These are phyloP conservation scores for Drosophila differens DNA, from an alignment of 2,888 invertebrate genomes.

Conservation along the genomic window DNA sequence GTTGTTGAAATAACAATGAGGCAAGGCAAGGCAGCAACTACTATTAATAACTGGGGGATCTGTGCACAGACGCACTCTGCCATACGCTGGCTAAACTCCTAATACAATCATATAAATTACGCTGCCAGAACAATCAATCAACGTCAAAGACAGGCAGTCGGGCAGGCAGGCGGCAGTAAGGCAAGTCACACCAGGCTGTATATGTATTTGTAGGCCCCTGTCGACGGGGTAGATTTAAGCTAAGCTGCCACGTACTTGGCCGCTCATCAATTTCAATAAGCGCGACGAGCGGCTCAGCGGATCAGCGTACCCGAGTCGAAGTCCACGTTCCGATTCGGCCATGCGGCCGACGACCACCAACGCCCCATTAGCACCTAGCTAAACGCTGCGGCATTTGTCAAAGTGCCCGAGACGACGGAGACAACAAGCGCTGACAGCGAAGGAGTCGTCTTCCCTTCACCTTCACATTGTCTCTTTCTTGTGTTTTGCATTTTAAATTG, in stretches of 20 bases:
- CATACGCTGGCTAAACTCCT: slow-evolving; percentile 35
- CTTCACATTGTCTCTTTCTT: slow-evolving; percentile 31
- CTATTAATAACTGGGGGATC: slow-evolving; percentile 71
- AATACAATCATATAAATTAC: slow-evolving; percentile 81
- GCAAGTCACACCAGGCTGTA: slow-evolving; percentile 5
- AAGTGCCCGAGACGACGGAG: slow-evolving; percentile 50
- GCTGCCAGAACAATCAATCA: slow-evolving; percentile 75
- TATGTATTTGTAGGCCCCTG: slow-evolving; percentile 28
- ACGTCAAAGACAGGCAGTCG: slow-evolving; percentile 72
- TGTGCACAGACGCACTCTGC: slow-evolving; percentile 5
- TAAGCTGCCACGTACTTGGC: slow-evolving; percentile 78
- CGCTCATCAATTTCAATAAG: slow-evolving; percentile 79
- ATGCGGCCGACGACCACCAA: slow-evolving; percentile 46
- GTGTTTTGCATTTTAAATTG: slow-evolving; percentile 82
- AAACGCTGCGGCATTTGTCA: slow-evolving; percentile 71
- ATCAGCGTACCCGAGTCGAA: slow-evolving; percentile 11
- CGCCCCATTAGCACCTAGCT: slow-evolving; percentile 75
- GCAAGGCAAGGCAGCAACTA: slow-evolving; percentile 35
- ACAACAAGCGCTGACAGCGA: not conserved
- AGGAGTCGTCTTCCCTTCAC: slow-evolving; percentile 3
- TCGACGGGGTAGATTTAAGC: slow-evolving; percentile 63
- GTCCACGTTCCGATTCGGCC: slow-evolving; percentile 14
- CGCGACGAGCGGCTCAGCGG: slow-evolving; percentile 30
- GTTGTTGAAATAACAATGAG: slow-evolving; percentile 68
- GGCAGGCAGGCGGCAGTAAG: slow-evolving; percentile 11